These are phyloP conservation scores for Eugnorisma glareosa DNA, from an alignment of 2,888 invertebrate species.

Conservation along the genomic window DNA sequence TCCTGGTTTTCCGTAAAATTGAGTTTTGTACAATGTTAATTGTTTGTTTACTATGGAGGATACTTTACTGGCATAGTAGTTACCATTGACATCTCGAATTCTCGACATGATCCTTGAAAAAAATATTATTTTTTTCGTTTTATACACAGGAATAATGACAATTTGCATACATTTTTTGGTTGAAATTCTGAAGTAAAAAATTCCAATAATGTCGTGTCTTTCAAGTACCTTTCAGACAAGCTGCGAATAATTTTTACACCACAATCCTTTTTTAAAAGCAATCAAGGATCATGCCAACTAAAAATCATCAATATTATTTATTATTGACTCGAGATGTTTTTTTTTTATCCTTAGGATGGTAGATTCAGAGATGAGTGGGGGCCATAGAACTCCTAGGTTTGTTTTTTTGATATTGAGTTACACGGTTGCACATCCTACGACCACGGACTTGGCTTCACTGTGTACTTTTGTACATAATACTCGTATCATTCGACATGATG, in stretches of 20 bases:
- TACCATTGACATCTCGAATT: constrained; percentile 34
- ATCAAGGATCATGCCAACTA: constrained; percentile 51
- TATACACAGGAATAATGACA: neutral
- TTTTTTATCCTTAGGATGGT: constrained; percentile 91
- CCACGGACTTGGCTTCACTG: constrained; percentile 68
- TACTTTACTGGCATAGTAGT: constrained; percentile 39
- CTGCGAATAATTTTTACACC: too few species aligned
- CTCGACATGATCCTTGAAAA: constrained; percentile 60
- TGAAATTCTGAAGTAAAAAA: neutral
- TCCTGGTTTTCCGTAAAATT: neutral
- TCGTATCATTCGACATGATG: constrained; percentile 71
- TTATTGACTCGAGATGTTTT: constrained; percentile 76
- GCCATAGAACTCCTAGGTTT: constrained; percentile 93
- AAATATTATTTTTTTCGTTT: neutral
- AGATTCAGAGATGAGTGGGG: constrained; percentile 92
- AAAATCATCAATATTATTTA: constrained; percentile 54
- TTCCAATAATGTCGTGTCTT: neutral
- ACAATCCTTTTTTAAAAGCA: neutral
- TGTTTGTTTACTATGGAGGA: constrained; percentile 39
- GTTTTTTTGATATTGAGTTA: constrained; percentile 90
- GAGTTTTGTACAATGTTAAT: neutral
- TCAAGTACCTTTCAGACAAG: too few species aligned
- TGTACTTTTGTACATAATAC: constrained; percentile 68
- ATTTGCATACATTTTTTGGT: neutral
- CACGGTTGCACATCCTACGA: constrained; percentile 82